Conservation (phyloP, 2,888 invertebrate species). For the Laspeyria flexula region DNA sequence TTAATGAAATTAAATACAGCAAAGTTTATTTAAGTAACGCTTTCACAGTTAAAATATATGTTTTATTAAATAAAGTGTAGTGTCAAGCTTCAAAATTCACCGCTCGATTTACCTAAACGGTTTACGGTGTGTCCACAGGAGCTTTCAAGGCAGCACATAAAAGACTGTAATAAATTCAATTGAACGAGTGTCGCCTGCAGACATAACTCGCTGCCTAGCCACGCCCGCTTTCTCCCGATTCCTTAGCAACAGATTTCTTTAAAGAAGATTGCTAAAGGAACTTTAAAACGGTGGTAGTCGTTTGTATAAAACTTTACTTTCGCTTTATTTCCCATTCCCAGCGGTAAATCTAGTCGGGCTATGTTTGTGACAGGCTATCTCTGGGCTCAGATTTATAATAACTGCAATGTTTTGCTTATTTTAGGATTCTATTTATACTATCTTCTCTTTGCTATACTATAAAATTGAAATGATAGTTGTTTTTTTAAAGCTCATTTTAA, state of each 20-base stretch:
- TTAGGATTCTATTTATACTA: not conserved
- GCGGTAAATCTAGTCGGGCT: conserved; percentile 46
- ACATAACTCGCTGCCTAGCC: conserved; percentile 58
- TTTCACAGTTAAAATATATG: no score
- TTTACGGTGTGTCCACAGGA: conserved; percentile 44
- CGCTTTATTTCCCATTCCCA: conserved; percentile 54
- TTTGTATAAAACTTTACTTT: conserved; percentile 70
- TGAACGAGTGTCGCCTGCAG: conserved; percentile 69
- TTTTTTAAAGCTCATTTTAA: no score
- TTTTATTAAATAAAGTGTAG: conserved; percentile 19
- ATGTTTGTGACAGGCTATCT: conserved; percentile 51
- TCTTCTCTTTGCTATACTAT: not conserved
- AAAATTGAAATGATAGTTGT: no score
- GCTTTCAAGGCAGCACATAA: conserved; percentile 46
- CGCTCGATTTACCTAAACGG: conserved; percentile 47
- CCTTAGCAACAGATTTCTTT: conserved; percentile 65
- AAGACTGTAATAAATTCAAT: conserved; percentile 74
- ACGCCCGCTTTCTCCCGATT: conserved; percentile 51
- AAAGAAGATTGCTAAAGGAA: conserved; percentile 61
- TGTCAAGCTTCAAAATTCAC: conserved; percentile 26
- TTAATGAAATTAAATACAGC: no score
- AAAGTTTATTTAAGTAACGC: no score
- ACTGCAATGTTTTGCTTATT: conserved; percentile 9
- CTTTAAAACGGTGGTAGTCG: conserved; percentile 66
- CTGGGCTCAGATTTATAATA: conserved; percentile 33